Evolutionary conservation across 2,113 vertebrate genomes (phyloP), one percentile per base, ranked within the genome.

Genomic region (Menura novaehollandiae): DNA sequence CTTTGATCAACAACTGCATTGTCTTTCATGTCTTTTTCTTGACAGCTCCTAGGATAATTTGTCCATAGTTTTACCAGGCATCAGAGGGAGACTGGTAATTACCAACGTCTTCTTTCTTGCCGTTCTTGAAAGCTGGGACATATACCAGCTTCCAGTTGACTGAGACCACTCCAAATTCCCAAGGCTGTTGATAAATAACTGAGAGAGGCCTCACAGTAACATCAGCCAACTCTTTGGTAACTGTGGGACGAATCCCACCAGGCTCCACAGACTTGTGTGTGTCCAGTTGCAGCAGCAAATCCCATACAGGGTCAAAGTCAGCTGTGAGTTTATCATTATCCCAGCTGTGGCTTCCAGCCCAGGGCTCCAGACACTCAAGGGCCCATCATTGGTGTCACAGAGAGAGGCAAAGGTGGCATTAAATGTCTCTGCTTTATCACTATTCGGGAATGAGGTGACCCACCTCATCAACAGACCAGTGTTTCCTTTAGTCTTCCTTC

Each of bases 321-420:
- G 2, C 30, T 2, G 2, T 27, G 30, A 80, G n/a, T 4, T 84
- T 32, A n/a, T 75, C 35, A 33, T 3, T 67, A 17, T 15, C 27
- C 6, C 3, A 44, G 62, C 28, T 3, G 0, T 12, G 41, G 37
- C 39, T 15, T 76, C 35, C 13, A 56, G 16, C 22, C 13, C 30
- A 43, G 30, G 10, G 5, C 43, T 62, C 47, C 0, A 0, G 16
- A 30, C 4, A 13, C 8, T 9, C 21, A 26, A 62, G 53, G 7
- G 14, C 6, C 9, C 13, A 47, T 30, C 30, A 43, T 9, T n/a
- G 15, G 2, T 27, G 23, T 52, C 30, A 35, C 47, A 52, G 28
- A 59, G 11, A 35, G 33, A 69, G 27, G 56, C 2, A 11, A 64
- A 78, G 17, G 64, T 8, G 9, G 15, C 14, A 53, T 63, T 63